Percentiles rank a stretch among this genome's conserved stretches.
Conservation (phyloP, 1,140 invertebrate species). For the Bombus superbus region DNA sequence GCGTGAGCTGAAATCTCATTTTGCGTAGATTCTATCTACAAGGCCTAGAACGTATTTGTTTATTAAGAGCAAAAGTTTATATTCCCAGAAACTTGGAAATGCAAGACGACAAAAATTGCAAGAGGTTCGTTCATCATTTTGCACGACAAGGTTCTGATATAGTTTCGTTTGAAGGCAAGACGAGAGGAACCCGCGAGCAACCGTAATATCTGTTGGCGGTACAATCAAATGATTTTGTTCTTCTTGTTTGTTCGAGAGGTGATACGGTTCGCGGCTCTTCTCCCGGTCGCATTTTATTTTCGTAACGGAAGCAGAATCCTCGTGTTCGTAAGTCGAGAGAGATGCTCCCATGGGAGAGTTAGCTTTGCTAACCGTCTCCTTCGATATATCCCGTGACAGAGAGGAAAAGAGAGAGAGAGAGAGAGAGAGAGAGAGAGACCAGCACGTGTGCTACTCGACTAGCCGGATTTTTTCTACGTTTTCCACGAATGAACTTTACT, state of each 20-base stretch:
- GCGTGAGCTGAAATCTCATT: background rate
- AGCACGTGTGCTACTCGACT: conserved; percentile 26
- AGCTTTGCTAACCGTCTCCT: conserved; percentile 62
- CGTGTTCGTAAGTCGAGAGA: conserved; percentile 43
- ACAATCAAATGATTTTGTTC: conserved; percentile 48
- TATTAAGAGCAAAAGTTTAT: background rate
- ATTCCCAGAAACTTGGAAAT: background rate
- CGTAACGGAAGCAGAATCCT: conserved; percentile 68
- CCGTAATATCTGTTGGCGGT: conserved; percentile 46
- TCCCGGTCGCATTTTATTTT: conserved; percentile 65
- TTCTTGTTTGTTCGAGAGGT: conserved; percentile 38
- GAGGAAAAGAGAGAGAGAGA: background rate
- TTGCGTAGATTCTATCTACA: background rate
- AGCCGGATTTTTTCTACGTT: background rate
- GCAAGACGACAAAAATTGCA: background rate
- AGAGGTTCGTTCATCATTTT: background rate
- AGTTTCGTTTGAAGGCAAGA: background rate
- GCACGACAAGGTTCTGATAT: background rate
- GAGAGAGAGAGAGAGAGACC: background rate
- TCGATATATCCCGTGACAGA: conserved; percentile 53
- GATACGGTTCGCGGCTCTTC: conserved; percentile 59
- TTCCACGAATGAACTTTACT: conserved; percentile 17
- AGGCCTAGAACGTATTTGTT: background rate
- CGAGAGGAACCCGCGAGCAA: background rate
- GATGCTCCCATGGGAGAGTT: conserved; percentile 53